Conservation (phyloP, 2,888 invertebrate species). For the Cynaeus angustus region DNA sequence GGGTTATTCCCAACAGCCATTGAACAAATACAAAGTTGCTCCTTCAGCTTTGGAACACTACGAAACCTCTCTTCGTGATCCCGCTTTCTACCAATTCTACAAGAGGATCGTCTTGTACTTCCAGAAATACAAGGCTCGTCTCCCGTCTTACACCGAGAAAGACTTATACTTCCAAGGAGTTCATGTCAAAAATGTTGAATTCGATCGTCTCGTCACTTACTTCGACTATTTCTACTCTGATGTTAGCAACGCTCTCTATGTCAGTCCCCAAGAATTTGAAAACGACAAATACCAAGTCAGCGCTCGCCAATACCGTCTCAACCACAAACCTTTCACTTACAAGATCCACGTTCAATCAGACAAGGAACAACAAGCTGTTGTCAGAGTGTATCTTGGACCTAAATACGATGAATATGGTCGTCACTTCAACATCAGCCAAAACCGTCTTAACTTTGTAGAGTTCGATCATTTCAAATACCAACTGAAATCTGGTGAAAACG, state of each 20-base stretch:
- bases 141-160: slow-evolving; percentile 77
- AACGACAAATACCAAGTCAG: slow-evolving; percentile 72
- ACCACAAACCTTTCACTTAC: slow-evolving; percentile 80
- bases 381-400: slow-evolving; percentile 82
- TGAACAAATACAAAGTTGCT: slow-evolving; percentile 70
- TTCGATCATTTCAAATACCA: slow-evolving; percentile 77
- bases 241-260: slow-evolving; percentile 74
- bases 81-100: slow-evolving; percentile 80
- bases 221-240: slow-evolving; percentile 80
- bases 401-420: slow-evolving; percentile 78
- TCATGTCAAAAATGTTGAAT: slow-evolving; percentile 75
- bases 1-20: slow-evolving; percentile 69
- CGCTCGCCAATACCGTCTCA: slow-evolving; percentile 81
- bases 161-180: slow-evolving; percentile 77
- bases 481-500: slow-evolving; percentile 78
- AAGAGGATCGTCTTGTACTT: slow-evolving; percentile 77
- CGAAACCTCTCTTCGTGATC: slow-evolving; percentile 79
- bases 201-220: slow-evolving; percentile 80
- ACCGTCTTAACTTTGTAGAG: slow-evolving; percentile 77
- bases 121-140: slow-evolving; percentile 75
- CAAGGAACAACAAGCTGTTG: slow-evolving; percentile 74
- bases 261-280: slow-evolving; percentile 71
- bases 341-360: slow-evolving; percentile 77
- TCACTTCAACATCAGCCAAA: slow-evolving; percentile 73
- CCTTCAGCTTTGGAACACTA: slow-evolving; percentile 79